Evolutionary conservation across 53 echinoderm and acorn worm genomes (phyloP).

Genomic region (Henricia sp.): DNA sequence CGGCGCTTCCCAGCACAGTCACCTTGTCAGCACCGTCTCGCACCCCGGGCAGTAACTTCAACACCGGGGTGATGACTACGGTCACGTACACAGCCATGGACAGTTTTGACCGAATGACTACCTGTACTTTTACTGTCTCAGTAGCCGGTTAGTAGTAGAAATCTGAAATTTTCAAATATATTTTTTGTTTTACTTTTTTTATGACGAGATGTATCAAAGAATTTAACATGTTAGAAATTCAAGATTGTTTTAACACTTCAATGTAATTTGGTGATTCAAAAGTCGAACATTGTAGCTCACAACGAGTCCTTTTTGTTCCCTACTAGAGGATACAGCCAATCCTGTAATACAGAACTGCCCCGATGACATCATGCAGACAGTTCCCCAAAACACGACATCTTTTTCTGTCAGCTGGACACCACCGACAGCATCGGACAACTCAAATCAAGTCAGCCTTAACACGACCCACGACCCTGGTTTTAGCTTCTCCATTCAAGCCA

Average conservation of each 20-base stretch:
- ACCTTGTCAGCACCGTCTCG: too few relatives aligned
- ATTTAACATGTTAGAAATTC: too few relatives aligned
- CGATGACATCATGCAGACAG: not conserved
- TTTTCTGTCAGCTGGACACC: constrained; percentile 28
- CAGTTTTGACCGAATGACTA: not conserved
- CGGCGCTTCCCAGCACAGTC: not conserved
- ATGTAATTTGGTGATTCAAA: too few relatives aligned
- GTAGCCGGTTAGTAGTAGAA: constrained; percentile 69
- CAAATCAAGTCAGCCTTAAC: constrained; percentile 32
- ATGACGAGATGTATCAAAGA: not conserved
- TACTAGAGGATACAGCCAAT: not conserved
- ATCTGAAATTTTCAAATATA: too few relatives aligned
- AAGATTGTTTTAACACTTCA: too few relatives aligned
- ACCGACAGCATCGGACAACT: constrained; percentile 44
- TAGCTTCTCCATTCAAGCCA: constrained; percentile 45
- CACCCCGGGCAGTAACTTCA: constrained; percentile 27
- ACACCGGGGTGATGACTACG: constrained; percentile 12
- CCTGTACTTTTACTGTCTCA: constrained; percentile 38
- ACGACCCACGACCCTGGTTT: constrained; percentile 31
- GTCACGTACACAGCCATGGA: constrained; percentile 48
- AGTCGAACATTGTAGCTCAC: too few relatives aligned
- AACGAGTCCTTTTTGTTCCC: not conserved
- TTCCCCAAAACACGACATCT: not conserved
- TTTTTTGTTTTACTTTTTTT: too few relatives aligned
- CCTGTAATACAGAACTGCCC: constrained; percentile 42